These are phyloP conservation scores for Avahi laniger DNA, from an alignment of 2,797 vertebrate species.

Conservation along the genomic window DNA sequence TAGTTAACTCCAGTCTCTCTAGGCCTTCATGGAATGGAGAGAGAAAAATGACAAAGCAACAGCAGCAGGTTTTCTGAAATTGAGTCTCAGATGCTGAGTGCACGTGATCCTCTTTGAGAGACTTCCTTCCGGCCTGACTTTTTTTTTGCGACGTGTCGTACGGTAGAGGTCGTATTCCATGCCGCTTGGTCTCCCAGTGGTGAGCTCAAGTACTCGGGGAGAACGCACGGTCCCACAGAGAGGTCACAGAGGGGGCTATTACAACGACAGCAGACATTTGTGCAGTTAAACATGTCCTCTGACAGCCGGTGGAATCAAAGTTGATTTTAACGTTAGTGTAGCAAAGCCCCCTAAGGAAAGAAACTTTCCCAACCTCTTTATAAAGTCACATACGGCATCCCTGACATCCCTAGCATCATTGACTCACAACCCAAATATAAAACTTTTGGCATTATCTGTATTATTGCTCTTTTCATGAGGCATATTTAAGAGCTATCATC, in stretches of 20 bases:
- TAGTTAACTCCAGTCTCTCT: not conserved
- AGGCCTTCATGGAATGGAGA: not conserved
- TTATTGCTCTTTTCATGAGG: not conserved
- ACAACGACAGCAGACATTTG: not conserved
- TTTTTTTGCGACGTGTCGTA: not conserved
- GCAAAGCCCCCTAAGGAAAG: not conserved
- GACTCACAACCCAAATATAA: not conserved
- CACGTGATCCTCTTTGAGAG: not conserved
- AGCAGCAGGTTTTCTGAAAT: not conserved
- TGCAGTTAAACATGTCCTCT: not conserved
- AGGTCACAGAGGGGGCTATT: not conserved
- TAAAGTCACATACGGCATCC: no score
- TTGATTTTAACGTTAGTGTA: not conserved
- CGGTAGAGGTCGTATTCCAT: not conserved
- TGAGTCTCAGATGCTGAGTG: not conserved
- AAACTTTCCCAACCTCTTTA: not conserved
- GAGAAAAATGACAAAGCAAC: not conserved
- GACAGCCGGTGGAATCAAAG: not conserved
- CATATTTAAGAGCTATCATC: not conserved
- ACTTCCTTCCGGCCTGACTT: not conserved
- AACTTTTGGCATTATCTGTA: not conserved
- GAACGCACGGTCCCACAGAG: accelerated
- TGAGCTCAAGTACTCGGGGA: not conserved
- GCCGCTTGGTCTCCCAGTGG: not conserved
- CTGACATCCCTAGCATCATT: not conserved